Evolutionary conservation across 1,140 invertebrate genomes (phyloP).

Genomic region (Stratiolaelaps scimitus): DNA sequence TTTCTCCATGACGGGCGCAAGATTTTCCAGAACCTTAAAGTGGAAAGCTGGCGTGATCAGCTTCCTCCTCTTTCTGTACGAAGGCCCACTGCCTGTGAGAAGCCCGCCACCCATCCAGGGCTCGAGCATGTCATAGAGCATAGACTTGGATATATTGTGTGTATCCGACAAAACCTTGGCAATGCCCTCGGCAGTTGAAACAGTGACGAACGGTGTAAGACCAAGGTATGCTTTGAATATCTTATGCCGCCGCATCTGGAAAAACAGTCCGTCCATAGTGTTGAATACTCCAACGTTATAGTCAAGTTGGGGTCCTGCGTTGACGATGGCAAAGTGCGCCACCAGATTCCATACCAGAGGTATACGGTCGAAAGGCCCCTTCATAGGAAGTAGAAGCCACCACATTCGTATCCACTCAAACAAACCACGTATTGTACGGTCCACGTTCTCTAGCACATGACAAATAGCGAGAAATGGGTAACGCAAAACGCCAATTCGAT

Average conservation of each 20-base stretch:
- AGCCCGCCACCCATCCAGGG: conserved; percentile 73
- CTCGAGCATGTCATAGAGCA: conserved; percentile 56
- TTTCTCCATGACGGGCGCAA: conserved; percentile 34
- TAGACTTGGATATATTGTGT: conserved; percentile 48
- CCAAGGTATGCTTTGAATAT: conserved; percentile 12
- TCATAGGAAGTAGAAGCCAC: conserved; percentile 12
- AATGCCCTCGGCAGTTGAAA: not conserved
- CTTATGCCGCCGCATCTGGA: conserved; percentile 9
- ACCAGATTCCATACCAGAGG: conserved; percentile 21
- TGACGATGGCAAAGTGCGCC: not conserved
- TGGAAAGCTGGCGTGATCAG: conserved; percentile 47
- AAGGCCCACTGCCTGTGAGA: conserved; percentile 55
- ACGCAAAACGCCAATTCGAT: no score
- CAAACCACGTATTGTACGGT: no score
- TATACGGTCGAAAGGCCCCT: conserved; percentile 14
- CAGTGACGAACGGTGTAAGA: conserved; percentile 14
- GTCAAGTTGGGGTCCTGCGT: conserved; percentile 4
- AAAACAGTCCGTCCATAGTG: conserved; percentile 16
- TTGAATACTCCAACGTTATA: conserved; percentile 28
- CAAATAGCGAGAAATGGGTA: no score
- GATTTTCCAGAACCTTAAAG: conserved; percentile 46
- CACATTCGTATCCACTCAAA: conserved; percentile 20
- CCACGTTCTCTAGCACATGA: no score
- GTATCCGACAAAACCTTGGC: conserved; percentile 16
- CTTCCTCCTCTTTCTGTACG: conserved; percentile 43